phyloP scores from a whole-genome alignment of 2,113 vertebrate genomes.

The Hippocampus comes region DNA sequence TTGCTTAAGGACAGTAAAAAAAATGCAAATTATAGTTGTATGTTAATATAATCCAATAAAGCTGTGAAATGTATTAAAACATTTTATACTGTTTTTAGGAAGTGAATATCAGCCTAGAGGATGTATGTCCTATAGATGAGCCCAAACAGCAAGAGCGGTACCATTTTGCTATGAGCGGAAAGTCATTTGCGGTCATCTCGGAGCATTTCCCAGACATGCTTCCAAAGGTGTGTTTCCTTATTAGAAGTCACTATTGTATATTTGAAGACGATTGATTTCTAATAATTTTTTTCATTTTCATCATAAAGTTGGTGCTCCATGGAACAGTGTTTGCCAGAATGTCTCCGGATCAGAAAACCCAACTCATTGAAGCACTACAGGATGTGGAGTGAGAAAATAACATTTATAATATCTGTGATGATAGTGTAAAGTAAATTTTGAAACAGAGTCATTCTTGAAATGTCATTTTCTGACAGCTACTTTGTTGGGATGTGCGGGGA shows the following conservation, averaged over 20 bases:
- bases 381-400: conserved; percentile 87
- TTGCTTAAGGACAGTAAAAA: background rate
- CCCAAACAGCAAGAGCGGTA: conserved; percentile 72
- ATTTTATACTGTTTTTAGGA: conserved; percentile 62
- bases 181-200: conserved; percentile 88
- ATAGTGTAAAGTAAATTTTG: background rate
- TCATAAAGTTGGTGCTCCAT: conserved; percentile 82
- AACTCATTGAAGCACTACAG: conserved; percentile 90
- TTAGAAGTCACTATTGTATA: background rate
- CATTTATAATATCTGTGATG: background rate
- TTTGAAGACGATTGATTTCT: background rate
- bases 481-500: conserved; percentile 98
- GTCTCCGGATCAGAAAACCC: conserved; percentile 97
- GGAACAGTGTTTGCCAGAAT: conserved; percentile 97
- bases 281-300: background rate
- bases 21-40: no score
- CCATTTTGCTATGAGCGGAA: conserved; percentile 97
- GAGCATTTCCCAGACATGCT: conserved; percentile 95
- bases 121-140: conserved; percentile 76
- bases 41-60: background rate
- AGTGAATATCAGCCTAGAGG: conserved; percentile 81
- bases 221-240: conserved; percentile 78
- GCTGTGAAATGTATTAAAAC: background rate
- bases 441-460: background rate
- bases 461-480: conserved; percentile 76